Conservation (phyloP, 2,113 vertebrate genomes). For the Toxotes chatareus region DNA sequence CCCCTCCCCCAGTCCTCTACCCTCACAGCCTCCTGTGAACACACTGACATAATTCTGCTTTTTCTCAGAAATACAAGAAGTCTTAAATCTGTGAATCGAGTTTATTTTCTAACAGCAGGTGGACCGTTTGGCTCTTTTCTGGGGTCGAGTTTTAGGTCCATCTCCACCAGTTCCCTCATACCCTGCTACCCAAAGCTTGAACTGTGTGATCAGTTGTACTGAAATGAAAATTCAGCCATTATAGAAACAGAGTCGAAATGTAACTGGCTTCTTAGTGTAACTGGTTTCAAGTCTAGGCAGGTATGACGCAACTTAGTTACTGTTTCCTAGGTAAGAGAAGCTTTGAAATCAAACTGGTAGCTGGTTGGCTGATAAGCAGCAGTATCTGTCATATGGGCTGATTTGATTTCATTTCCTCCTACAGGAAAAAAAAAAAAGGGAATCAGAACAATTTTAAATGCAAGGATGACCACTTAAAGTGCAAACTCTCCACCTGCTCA, state of each 20-base stretch:
- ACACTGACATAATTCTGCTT: not conserved
- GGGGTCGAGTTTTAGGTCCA: not conserved
- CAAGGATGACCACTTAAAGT: too few species aligned
- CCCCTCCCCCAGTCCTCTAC: conserved; percentile 32
- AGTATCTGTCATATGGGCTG: too few species aligned
- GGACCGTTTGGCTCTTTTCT: not conserved
- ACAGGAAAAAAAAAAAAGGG: too few species aligned
- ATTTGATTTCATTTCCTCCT: too few species aligned
- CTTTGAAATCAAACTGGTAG: not conserved
- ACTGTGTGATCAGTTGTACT: not conserved
- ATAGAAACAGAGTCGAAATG: not conserved
- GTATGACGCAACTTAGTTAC: not conserved
- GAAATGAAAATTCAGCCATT: not conserved
- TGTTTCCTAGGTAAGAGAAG: not conserved
- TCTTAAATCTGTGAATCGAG: not conserved
- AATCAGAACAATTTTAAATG: too few species aligned
- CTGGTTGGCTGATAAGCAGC: too few species aligned
- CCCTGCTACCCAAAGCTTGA: not conserved
- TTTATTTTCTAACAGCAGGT: conserved; percentile 6
- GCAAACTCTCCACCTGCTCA: not conserved
- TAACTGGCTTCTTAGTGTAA: not conserved
- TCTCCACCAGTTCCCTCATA: not conserved
- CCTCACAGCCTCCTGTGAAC: conserved; percentile 26
- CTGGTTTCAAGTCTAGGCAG: not conserved
- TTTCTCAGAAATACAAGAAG: not conserved